Evolutionary conservation across 2,888 invertebrate species (phyloP).

Genomic region (Zelleria hepariella): DNA sequence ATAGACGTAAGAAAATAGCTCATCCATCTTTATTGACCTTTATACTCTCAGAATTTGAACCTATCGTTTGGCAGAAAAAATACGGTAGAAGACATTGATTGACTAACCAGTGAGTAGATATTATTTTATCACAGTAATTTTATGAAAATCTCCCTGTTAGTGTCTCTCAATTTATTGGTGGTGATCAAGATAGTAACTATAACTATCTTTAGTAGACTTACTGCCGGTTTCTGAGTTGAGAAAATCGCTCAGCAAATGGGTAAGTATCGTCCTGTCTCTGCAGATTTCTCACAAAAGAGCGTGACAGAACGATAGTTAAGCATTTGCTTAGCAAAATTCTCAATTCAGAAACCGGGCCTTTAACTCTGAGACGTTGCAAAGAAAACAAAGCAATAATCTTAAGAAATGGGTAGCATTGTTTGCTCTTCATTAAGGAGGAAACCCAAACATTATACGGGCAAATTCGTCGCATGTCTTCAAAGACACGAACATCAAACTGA

Average conservation of each 20-base stretch:
- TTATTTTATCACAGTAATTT: background rate
- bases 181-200: background rate
- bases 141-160: background rate
- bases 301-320: no score
- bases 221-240: no score
- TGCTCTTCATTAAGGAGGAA: slow-evolving; percentile 1
- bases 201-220: background rate
- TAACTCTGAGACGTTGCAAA: background rate
- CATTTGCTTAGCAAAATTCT: no score
- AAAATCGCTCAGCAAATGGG: no score
- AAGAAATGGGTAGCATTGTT: background rate
- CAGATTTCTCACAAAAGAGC: no score
- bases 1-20: slow-evolving; percentile 3
- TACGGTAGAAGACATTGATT: slow-evolving; percentile 6
- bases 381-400: background rate
- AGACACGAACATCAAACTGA: slow-evolving; percentile 48
- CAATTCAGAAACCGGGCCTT: no score
- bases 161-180: background rate
- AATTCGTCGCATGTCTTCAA: slow-evolving; percentile 26
- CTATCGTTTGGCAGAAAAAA: slow-evolving; percentile 3
- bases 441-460: slow-evolving; percentile 7
- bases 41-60: background rate
- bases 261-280: no score
- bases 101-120: background rate
- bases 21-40: slow-evolving; percentile 9